Percentiles rank a stretch among this genome's conserved stretches.
These are phyloP conservation scores for Drosophila pectinifera DNA, from an alignment of 1,140 invertebrate species.

Conservation along the genomic window DNA sequence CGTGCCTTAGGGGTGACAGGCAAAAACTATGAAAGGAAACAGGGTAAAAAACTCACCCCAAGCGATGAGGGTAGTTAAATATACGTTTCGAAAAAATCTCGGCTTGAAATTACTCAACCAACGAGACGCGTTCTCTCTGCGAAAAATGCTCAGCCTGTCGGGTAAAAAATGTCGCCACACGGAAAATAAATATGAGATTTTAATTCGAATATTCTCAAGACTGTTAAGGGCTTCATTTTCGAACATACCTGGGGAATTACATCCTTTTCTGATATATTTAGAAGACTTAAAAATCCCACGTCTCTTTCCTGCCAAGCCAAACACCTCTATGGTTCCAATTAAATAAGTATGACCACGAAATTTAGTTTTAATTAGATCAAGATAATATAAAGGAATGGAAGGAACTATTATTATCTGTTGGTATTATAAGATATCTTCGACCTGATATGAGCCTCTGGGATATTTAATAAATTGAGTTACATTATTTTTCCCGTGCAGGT, in stretches of 20 bases:
- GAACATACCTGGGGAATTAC: too few species aligned
- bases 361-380: too few species aligned
- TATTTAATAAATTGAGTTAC: constrained; percentile 2
- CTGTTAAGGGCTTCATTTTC: not conserved
- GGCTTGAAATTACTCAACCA: constrained; percentile 31
- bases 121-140: constrained; percentile 28
- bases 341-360: too few species aligned
- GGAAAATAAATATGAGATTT: not conserved
- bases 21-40: constrained; percentile 9
- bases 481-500: constrained; percentile 27
- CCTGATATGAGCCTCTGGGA: too few species aligned
- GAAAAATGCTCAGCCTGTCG: constrained; percentile 12
- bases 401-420: not conserved
- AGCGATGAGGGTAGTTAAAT: constrained; percentile 50
- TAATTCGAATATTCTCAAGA: not conserved
- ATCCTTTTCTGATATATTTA: not conserved
- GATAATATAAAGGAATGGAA: too few species aligned
- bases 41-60: constrained; percentile 58
- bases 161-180: constrained; percentile 29
- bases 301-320: too few species aligned
- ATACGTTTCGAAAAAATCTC: constrained; percentile 21
- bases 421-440: not conserved
- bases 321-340: not conserved
- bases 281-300: not conserved
- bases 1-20: constrained; percentile 40